These are phyloP conservation scores for Drosophila pseudoobscura DNA, from an alignment of 1,140 invertebrate genomes.

Conservation along the genomic window DNA sequence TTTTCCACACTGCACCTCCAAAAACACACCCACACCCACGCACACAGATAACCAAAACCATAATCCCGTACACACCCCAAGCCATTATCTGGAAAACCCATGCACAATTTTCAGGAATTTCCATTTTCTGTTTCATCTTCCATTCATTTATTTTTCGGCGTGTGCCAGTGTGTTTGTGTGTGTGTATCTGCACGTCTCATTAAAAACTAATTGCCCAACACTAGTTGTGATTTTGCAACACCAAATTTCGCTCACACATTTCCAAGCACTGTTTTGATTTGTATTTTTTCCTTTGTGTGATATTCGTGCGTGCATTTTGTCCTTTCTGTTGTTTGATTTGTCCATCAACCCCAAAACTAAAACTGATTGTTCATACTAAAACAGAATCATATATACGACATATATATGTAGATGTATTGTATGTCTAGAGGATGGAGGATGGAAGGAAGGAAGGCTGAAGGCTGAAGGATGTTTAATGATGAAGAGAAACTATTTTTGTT, in stretches of 20 bases:
- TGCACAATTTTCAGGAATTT: conserved; percentile 33
- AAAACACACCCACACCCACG: conserved; percentile 1
- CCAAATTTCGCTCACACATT: conserved; percentile 28
- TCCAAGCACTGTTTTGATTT: conserved; percentile 41
- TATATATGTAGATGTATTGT: conserved; percentile 26
- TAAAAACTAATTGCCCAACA: conserved; percentile 53
- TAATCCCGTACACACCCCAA: conserved; percentile 3
- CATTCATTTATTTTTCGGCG: conserved; percentile 26
- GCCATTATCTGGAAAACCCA: conserved; percentile 1
- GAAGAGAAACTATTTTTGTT: conserved; percentile 83
- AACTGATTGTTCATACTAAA: conserved; percentile 38
- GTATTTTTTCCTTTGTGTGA: conserved; percentile 4
- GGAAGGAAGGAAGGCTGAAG: not conserved
- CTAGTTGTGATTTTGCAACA: conserved; percentile 37
- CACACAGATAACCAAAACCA: conserved; percentile 4
- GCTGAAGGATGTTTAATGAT: conserved; percentile 16
- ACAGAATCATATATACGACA: conserved; percentile 11
- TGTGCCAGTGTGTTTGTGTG: conserved; percentile 8
- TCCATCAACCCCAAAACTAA: conserved; percentile 24
- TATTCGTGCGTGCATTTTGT: conserved; percentile 21
- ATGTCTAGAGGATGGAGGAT: conserved; percentile 39
- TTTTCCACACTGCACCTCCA: conserved; percentile 11
- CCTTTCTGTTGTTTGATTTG: conserved; percentile 21
- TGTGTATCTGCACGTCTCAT: conserved; percentile 53
- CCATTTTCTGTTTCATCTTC: conserved; percentile 21